A percentile compares a stretch with the other conserved stretches of the same genome.
Conservation (phyloP, 1,140 invertebrate genomes). For the Coelopa frigida region DNA sequence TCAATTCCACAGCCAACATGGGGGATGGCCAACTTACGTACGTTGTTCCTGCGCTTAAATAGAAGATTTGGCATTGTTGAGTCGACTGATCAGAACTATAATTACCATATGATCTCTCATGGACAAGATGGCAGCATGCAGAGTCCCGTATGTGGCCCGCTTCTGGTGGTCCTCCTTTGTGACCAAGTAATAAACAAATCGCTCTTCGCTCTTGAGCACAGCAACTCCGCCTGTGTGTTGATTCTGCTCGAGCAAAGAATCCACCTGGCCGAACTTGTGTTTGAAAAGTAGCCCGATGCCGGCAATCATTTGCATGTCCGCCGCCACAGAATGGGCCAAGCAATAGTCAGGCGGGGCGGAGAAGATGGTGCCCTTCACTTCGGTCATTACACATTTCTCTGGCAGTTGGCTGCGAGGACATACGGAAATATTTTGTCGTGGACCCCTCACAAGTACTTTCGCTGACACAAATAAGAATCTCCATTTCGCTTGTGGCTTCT, state of each 20-base stretch:
- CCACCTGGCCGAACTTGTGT: constrained; percentile 41
- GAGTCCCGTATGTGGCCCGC: constrained; percentile 45
- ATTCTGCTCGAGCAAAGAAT: constrained; percentile 31
- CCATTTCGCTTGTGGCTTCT: no score
- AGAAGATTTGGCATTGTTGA: no score
- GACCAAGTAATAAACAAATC: constrained; percentile 53
- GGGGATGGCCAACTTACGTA: no score
- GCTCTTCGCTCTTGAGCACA: constrained; percentile 40
- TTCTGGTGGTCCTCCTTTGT: constrained; percentile 45
- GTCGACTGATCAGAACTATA: no score
- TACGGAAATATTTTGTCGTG: no score
- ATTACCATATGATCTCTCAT: constrained; percentile 45
- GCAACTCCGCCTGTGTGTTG: constrained; percentile 50
- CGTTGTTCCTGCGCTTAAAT: no score
- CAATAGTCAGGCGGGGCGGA: no score
- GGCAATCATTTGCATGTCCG: constrained; percentile 51
- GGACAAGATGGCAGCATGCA: constrained; percentile 40
- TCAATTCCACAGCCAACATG: constrained; percentile 62
- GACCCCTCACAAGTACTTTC: no score
- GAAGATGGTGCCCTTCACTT: no score
- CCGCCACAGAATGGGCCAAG: constrained; percentile 57
- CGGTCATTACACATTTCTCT: no score
- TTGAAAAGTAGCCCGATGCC: constrained; percentile 46
- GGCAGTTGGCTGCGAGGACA: no score
- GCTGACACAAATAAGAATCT: no score